phyloP scores from a whole-genome alignment of 2,888 invertebrate genomes.

The Abscondita cerata region DNA sequence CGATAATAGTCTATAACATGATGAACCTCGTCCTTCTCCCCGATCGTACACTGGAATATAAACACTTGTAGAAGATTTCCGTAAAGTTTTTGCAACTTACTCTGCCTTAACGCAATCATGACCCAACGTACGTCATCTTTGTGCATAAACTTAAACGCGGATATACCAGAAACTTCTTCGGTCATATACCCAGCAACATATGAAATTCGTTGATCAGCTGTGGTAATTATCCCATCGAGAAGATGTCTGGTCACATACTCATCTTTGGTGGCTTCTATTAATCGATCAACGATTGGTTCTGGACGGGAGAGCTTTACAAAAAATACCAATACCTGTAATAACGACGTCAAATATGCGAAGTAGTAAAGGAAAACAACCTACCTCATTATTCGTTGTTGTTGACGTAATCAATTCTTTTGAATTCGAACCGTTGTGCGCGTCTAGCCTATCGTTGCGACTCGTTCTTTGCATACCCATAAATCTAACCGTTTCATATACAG shows the following conservation, averaged over 20 bases:
- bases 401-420: slow-evolving; percentile 11
- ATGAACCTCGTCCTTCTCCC: slow-evolving; percentile 81
- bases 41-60: slow-evolving; percentile 81
- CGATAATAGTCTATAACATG: slow-evolving; percentile 84
- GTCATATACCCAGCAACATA: slow-evolving; percentile 88
- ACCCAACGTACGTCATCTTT: slow-evolving; percentile 89
- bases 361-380: slow-evolving; percentile 12
- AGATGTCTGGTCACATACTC: slow-evolving; percentile 91
- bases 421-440: slow-evolving; percentile 13
- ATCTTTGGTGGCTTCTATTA: slow-evolving; percentile 74
- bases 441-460: neutral
- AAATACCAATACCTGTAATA: slow-evolving; percentile 71
- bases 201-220: slow-evolving; percentile 90
- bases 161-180: slow-evolving; percentile 86
- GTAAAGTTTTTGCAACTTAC: slow-evolving; percentile 60
- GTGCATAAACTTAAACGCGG: slow-evolving; percentile 90
- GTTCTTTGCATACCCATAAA: slow-evolving; percentile 66
- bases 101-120: slow-evolving; percentile 84
- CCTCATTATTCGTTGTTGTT: slow-evolving; percentile 25
- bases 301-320: slow-evolving; percentile 77
- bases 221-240: slow-evolving; percentile 87
- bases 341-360: slow-evolving; percentile 18
- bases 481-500: slow-evolving; percentile 73
- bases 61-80: slow-evolving; percentile 22
- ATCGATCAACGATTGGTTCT: slow-evolving; percentile 69